Conservation (phyloP, 1,140 invertebrate species). For the Asbolus verrucosus region DNA sequence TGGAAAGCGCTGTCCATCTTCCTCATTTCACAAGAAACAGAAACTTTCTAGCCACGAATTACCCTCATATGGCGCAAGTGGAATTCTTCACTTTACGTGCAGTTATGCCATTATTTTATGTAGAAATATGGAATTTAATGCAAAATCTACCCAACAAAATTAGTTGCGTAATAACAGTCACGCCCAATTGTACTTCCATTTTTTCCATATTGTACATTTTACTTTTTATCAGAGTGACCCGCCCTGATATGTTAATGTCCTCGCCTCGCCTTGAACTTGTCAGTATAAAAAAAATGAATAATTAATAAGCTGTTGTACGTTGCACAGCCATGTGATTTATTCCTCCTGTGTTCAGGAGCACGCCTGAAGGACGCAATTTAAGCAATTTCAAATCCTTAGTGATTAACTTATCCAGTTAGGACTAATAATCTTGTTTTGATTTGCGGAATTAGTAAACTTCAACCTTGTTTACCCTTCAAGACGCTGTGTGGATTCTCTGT, state of each 20-base stretch:
- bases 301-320: conserved; percentile 35
- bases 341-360: conserved; percentile 3
- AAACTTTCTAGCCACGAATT: conserved; percentile 33
- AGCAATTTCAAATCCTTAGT: conserved; percentile 34
- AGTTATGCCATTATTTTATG: conserved; percentile 11
- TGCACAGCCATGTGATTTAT: conserved; percentile 41
- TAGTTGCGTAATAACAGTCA: conserved; percentile 2
- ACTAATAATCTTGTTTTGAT: conserved; percentile 52
- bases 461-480: conserved; percentile 46
- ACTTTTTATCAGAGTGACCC: conserved; percentile 1
- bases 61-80: conserved; percentile 12
- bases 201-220: not conserved
- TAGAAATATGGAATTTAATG: conserved; percentile 22
- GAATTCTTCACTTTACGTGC: conserved; percentile 20
- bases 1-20: conserved; percentile 13
- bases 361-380: conserved; percentile 36
- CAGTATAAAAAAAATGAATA: conserved; percentile 22
- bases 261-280: conserved; percentile 43
- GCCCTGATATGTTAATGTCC: conserved; percentile 29
- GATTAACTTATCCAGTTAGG: conserved; percentile 52
- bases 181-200: not conserved
- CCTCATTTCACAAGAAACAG: conserved; percentile 21
- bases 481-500: conserved; percentile 29
- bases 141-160: not conserved
- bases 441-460: conserved; percentile 47